Evolutionary conservation across 53 echinoderm and acorn worm genomes (phyloP), one percentile per base, ranked within the genome.

Genomic region (Henricia sp.): DNA sequence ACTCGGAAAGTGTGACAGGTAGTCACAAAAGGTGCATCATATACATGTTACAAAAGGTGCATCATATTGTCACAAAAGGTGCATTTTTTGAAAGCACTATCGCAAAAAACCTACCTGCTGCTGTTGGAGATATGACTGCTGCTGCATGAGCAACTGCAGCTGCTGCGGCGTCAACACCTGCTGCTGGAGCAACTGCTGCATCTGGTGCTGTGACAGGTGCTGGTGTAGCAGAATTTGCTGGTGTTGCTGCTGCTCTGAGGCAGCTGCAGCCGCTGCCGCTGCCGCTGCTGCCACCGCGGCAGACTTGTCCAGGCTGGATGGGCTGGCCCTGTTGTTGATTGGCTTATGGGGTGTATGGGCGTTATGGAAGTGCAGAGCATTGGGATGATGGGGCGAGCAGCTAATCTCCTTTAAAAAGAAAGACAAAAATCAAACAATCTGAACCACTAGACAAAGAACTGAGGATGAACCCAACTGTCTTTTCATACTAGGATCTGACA

Each of bases 131-230:
- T 89, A 93, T n/a, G 93, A 90, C 91, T 95, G 95, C 66, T 95
- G 95, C 67, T 95, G 95, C 60, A 95, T 88, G 32, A 93, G 83
- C 60, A 93, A 88, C 72, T 95, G 95, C 50, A 95, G 77, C 74
- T 95, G 95, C 71, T 93, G 93, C 17, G 93, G 93, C 33, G 93
- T 95, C 84, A 93, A 72, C 37, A 95, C 95, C 87, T 95, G 95
- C 33, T 92, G 93, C 89, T 95, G 95, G 12, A 95, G 52, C 3
- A 95, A 63, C 64, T 91, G 91, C 87, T 95, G 95, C 95, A 95
- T 95, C 89, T 95, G 95, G 72, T 93, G 93, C 50, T 88, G 88
- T 6, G 93, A 88, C 67, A 95, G 68, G 25, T 91, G 90, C 60
- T 92, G 95, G 38, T 87, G 87, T 32, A 87, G 57, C 14, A 77